These are phyloP conservation scores for Xenopus laevis DNA, from an alignment of 2,113 vertebrate genomes.

Conservation along the genomic window DNA sequence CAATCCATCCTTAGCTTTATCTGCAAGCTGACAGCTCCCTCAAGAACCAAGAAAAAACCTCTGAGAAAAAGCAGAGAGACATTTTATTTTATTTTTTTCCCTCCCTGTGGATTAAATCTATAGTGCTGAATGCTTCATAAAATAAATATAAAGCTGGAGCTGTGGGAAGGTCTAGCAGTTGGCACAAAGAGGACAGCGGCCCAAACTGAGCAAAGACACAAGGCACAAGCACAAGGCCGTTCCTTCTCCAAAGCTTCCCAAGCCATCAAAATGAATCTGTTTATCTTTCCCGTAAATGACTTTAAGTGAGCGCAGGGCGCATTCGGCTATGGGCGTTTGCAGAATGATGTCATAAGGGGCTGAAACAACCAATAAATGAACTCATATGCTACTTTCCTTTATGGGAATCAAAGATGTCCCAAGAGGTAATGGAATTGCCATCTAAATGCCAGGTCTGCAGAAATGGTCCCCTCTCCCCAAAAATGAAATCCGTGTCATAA, in stretches of 20 bases:
- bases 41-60: slow-evolving; percentile 56
- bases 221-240: not conserved
- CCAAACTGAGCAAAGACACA: not conserved
- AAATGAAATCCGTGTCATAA: no score
- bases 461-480: no score
- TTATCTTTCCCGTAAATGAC: not conserved
- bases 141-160: slow-evolving; percentile 20
- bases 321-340: no score
- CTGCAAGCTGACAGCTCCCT: slow-evolving; percentile 62
- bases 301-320: no score
- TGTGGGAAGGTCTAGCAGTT: slow-evolving; percentile 22
- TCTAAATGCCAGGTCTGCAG: no score
- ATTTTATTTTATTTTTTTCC: no score
- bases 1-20: slow-evolving; percentile 65
- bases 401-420: no score
- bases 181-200: not conserved
- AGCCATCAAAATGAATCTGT: not conserved
- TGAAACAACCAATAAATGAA: no score
- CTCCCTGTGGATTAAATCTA: not conserved
- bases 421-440: no score
- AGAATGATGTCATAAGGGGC: no score
- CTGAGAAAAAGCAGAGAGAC: slow-evolving; percentile 59
- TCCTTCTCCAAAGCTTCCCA: not conserved
- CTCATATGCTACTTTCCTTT: no score
- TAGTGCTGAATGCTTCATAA: slow-evolving; percentile 37